Evolutionary conservation across 2,888 invertebrate species (phyloP).

Genomic region (Yponomeuta plumbellus): DNA sequence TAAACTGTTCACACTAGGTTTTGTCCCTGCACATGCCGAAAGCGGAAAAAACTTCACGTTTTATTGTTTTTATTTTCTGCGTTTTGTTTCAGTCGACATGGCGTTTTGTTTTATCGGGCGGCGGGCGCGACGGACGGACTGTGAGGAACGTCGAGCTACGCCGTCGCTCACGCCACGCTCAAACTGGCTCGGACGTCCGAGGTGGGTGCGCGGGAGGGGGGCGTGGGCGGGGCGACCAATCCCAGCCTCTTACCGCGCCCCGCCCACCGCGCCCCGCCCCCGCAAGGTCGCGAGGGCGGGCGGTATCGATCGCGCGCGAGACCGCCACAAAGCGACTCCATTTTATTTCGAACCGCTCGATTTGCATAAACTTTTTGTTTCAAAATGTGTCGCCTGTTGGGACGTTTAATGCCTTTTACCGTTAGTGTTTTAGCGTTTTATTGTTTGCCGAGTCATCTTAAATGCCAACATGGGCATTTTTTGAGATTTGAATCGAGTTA

Average conservation of each 20-base stretch:
- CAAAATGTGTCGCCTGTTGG: slow-evolving; percentile 46
- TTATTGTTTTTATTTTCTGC: slow-evolving; percentile 6
- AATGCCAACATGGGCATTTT: no score
- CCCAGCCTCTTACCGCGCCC: slow-evolving; percentile 64
- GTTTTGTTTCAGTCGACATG: slow-evolving; percentile 27
- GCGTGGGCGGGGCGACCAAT: slow-evolving; percentile 51
- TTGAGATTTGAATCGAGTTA: no score
- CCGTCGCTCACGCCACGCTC: slow-evolving; percentile 29
- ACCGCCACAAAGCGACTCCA: slow-evolving; percentile 55
- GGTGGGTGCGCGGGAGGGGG: slow-evolving; percentile 35
- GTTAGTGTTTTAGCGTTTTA: slow-evolving; percentile 6
- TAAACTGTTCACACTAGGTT: slow-evolving; percentile 26
- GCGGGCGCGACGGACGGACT: slow-evolving; percentile 32
- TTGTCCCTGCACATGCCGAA: slow-evolving; percentile 8
- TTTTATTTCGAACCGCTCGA: slow-evolving; percentile 71
- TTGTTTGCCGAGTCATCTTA: neutral
- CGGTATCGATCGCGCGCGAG: slow-evolving; percentile 71
- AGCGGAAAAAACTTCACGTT: slow-evolving; percentile 4
- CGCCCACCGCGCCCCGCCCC: slow-evolving; percentile 57
- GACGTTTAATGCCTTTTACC: slow-evolving; percentile 21
- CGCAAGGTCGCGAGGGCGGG: slow-evolving; percentile 63
- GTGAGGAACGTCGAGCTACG: slow-evolving; percentile 11
- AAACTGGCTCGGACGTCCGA: slow-evolving; percentile 24
- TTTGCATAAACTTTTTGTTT: slow-evolving; percentile 74
- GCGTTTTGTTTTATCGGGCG: slow-evolving; percentile 32